These are phyloP conservation scores for Anaspis maculata DNA, from an alignment of 2,888 invertebrate genomes.

Conservation along the genomic window DNA sequence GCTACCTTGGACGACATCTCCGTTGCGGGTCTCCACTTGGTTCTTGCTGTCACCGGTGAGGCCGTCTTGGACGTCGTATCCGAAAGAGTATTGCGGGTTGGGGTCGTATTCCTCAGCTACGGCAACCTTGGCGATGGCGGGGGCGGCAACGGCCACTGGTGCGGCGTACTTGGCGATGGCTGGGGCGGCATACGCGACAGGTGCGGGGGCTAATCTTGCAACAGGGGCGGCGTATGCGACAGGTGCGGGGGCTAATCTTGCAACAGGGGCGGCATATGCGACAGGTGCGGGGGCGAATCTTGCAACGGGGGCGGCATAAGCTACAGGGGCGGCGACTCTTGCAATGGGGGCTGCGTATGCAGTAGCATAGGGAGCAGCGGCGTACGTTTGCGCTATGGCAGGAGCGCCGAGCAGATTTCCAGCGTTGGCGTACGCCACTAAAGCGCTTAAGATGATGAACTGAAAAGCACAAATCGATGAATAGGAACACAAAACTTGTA, in stretches of 20 bases:
- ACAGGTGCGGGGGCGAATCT: conserved; percentile 14
- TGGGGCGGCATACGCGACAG: conserved; percentile 9
- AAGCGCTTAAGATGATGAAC: conserved; percentile 24
- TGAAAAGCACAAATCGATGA: conserved; percentile 15
- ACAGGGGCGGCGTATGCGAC: conserved; percentile 13
- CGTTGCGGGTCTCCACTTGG: conserved; percentile 56
- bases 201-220: conserved; percentile 21
- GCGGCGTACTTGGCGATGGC: conserved; percentile 16
- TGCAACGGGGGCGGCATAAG: conserved; percentile 21
- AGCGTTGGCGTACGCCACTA: conserved; percentile 24
- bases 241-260: conserved; percentile 18
- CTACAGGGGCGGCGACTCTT: conserved; percentile 14
- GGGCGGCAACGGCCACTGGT: conserved; percentile 23
- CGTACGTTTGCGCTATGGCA: conserved; percentile 10
- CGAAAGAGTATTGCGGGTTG: conserved; percentile 47
- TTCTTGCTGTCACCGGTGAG: conserved; percentile 50
- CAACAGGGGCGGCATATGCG: conserved; percentile 17
- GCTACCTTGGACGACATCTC: conserved; percentile 53
- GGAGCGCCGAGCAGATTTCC: conserved; percentile 15
- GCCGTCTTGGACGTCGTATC: conserved; percentile 41
- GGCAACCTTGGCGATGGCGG: conserved; percentile 19
- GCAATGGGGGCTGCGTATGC: conserved; percentile 20
- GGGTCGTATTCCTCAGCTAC: conserved; percentile 27
- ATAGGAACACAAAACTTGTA: background rate
- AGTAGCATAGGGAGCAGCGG: conserved; percentile 11